These are phyloP conservation scores for Molanna angustata DNA, from an alignment of 2,888 invertebrate genomes.

Conservation along the genomic window DNA sequence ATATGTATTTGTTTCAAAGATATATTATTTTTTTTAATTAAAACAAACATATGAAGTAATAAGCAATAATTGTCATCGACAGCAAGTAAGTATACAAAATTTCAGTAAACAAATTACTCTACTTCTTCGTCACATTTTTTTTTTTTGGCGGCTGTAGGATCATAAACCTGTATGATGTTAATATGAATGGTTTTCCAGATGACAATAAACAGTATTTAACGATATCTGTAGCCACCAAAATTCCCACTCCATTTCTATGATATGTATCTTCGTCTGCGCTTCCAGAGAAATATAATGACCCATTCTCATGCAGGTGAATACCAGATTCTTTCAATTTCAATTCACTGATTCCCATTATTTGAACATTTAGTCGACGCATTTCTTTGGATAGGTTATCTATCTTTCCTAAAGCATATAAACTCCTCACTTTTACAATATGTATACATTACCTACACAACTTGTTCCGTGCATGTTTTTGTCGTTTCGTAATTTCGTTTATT, in stretches of 20 bases:
- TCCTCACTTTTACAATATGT: too few species aligned
- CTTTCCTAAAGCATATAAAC: not conserved
- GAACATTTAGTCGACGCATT: not conserved
- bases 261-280: not conserved
- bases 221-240: not conserved
- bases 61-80: too few species aligned
- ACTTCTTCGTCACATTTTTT: too few species aligned
- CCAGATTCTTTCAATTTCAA: not conserved
- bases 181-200: not conserved
- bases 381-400: not conserved
- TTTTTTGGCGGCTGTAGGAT: too few species aligned
- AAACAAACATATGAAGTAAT: too few species aligned
- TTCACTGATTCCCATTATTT: conserved; percentile 8
- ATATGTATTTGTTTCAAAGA: too few species aligned
- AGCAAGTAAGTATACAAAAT: too few species aligned
- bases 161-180: not conserved
- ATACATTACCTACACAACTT: too few species aligned
- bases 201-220: not conserved
- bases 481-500: too few species aligned
- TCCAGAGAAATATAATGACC: not conserved
- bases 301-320: not conserved
- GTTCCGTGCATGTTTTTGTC: too few species aligned
- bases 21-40: too few species aligned
- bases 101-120: too few species aligned
- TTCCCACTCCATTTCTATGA: not conserved